Conservation (phyloP, 2,888 invertebrate species). For the Drosophila longiperda region DNA sequence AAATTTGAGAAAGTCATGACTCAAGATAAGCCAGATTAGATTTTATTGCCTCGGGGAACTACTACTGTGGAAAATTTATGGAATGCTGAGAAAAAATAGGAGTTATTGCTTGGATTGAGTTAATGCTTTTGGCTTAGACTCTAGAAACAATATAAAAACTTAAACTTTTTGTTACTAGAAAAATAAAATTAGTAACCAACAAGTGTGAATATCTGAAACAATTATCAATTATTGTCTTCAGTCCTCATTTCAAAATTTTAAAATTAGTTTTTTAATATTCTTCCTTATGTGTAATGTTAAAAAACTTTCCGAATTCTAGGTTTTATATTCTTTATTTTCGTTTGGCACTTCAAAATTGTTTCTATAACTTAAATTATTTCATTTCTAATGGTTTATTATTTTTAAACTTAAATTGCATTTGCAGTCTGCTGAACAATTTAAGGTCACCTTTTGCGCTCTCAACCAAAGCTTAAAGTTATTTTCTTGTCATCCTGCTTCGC, state of each 20-base stretch:
- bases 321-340: not conserved
- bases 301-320: not conserved
- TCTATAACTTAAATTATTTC: not conserved
- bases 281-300: not conserved
- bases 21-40: slow-evolving; percentile 69
- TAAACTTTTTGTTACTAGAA: not conserved
- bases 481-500: not conserved
- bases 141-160: not conserved
- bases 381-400: rapidly evolving
- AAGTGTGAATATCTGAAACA: not conserved
- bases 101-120: not conserved
- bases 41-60: slow-evolving; percentile 40
- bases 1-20: slow-evolving; percentile 37
- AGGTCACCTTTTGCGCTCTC: not conserved
- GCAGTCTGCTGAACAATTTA: not conserved
- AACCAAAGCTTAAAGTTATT: slow-evolving; percentile 29
- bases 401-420: not conserved
- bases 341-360: not conserved
- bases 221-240: not conserved
- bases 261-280: too few species aligned
- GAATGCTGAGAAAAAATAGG: not conserved
- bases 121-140: not conserved
- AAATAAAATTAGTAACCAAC: rapidly evolving
- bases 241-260: too few species aligned
- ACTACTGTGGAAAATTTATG: slow-evolving; percentile 15